A percentile compares a stretch with the other conserved stretches of the same genome.
phyloP scores from a whole-genome alignment of 2,797 vertebrate genomes.

The Trematocara caparti region DNA sequence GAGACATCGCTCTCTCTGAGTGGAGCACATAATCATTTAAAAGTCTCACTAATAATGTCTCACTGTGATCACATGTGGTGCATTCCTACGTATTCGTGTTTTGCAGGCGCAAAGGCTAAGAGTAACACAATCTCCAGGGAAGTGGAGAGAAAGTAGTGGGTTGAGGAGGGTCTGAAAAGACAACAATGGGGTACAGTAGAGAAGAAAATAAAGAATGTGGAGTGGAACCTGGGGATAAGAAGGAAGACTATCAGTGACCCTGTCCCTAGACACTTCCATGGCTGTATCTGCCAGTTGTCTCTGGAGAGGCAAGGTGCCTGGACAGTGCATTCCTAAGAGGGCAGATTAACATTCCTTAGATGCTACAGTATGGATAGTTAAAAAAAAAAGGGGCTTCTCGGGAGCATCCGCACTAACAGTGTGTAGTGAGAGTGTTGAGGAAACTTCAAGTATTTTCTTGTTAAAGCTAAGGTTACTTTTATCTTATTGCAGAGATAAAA shows the following conservation, averaged over 20 bases:
- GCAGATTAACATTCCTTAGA: slow-evolving; percentile 69
- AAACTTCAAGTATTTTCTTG: not conserved
- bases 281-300: slow-evolving; percentile 42
- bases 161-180: slow-evolving; percentile 10
- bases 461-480: not conserved
- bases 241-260: slow-evolving; percentile 33
- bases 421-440: slow-evolving; percentile 11
- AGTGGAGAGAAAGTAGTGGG: not conserved
- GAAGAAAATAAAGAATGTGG: not conserved
- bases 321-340: slow-evolving; percentile 36
- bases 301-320: slow-evolving; percentile 41
- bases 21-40: slow-evolving; percentile 46
- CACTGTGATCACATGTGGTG: slow-evolving; percentile 5
- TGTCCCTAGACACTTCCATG: slow-evolving; percentile 40
- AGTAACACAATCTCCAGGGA: slow-evolving; percentile 42
- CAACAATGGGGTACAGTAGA: not conserved
- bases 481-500: not conserved
- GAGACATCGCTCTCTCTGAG: slow-evolving; percentile 38
- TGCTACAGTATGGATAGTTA: slow-evolving; percentile 37
- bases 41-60: slow-evolving; percentile 6
- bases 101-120: not conserved
- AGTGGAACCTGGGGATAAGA: not conserved
- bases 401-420: slow-evolving; percentile 26
- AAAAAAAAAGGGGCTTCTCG: slow-evolving; percentile 4
- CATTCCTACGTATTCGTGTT: slow-evolving; percentile 34